phyloP scores from a whole-genome alignment of 2,113 vertebrate genomes.

The Poeciliopsis prolifica region DNA sequence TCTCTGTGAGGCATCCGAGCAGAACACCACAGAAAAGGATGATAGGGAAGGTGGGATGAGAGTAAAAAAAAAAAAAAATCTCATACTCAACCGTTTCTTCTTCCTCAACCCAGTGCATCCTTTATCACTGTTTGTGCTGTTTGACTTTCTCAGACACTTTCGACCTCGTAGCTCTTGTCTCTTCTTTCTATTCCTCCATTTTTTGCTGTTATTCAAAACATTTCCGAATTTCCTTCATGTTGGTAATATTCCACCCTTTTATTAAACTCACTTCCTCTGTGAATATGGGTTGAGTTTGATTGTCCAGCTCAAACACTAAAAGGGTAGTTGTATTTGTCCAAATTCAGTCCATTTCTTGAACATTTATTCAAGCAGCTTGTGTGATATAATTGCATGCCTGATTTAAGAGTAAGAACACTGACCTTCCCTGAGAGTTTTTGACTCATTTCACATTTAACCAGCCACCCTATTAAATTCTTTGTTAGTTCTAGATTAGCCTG shows the following conservation, averaged over 20 bases:
- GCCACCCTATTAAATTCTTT: slow-evolving; percentile 38
- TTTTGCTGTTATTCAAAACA: neutral
- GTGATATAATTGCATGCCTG: slow-evolving; percentile 60
- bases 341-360: slow-evolving; percentile 48
- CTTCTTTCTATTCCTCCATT: neutral
- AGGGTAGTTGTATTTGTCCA: slow-evolving; percentile 38
- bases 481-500: slow-evolving; percentile 24
- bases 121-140: slow-evolving; percentile 19
- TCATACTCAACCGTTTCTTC: slow-evolving; percentile 20
- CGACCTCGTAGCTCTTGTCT: neutral
- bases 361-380: slow-evolving; percentile 31
- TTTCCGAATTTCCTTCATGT: neutral
- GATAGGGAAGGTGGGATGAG: slow-evolving; percentile 37
- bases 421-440: slow-evolving; percentile 52
- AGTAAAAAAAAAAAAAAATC: slow-evolving; percentile 25
- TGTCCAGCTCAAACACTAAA: slow-evolving; percentile 17
- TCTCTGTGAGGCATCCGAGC: slow-evolving; percentile 67
- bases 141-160: slow-evolving; percentile 20
- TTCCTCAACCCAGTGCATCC: slow-evolving; percentile 15
- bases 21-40: slow-evolving; percentile 63
- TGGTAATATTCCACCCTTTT: neutral
- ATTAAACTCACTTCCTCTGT: neutral
- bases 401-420: slow-evolving; percentile 59
- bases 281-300: slow-evolving; percentile 23
- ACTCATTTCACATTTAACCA: slow-evolving; percentile 21